Evolutionary conservation across 1,140 invertebrate species (phyloP).

Genomic region (Bombus waltoni): DNA sequence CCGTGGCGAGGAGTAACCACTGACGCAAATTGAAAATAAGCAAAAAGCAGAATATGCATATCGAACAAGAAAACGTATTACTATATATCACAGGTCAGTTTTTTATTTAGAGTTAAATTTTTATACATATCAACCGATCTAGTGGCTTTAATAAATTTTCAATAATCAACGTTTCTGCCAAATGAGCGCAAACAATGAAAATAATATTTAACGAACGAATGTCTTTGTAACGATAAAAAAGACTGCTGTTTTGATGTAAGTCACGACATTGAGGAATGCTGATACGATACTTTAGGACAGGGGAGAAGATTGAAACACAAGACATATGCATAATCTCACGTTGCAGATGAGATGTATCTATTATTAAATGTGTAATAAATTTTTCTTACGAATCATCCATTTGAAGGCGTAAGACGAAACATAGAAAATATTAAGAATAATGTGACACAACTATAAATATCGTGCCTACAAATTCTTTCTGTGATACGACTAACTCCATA

Average conservation of each 20-base stretch:
- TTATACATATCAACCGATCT: no score
- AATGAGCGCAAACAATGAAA: not conserved
- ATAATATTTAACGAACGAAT: not conserved
- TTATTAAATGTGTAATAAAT: slow-evolving; percentile 5
- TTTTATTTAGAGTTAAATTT: no score
- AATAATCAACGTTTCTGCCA: not conserved
- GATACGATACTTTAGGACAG: not conserved
- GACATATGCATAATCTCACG: slow-evolving; percentile 18
- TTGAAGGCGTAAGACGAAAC: not conserved
- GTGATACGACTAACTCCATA: slow-evolving; percentile 3
- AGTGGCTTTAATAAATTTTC: not conserved
- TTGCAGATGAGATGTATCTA: slow-evolving; percentile 1
- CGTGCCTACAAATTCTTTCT: not conserved
- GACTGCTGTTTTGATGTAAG: not conserved
- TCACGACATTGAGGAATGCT: not conserved
- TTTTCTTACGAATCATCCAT: not conserved
- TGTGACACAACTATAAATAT: not conserved
- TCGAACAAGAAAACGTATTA: no score
- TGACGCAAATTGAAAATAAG: no score
- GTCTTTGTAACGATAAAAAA: no score
- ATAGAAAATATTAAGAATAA: not conserved
- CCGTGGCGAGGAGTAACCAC: no score
- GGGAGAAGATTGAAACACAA: not conserved
- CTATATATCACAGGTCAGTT: no score
- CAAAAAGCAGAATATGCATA: no score